Percentiles rank a stretch among this genome's conserved stretches.
These are phyloP conservation scores for Propithecus perrieri DNA, from an alignment of 2,797 vertebrate species.

Conservation along the genomic window DNA sequence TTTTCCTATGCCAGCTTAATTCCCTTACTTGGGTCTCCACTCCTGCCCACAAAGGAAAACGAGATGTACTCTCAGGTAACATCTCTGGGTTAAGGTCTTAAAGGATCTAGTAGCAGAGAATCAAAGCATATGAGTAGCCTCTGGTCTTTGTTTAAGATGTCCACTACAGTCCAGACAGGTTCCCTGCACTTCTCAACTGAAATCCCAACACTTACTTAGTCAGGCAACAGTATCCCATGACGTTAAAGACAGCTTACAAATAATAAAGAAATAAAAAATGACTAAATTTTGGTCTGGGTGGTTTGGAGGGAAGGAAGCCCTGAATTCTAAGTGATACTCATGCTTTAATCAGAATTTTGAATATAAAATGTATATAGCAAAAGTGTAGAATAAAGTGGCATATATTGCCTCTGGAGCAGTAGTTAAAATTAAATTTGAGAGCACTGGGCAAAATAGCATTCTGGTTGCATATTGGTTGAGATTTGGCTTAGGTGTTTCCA, in stretches of 20 bases:
- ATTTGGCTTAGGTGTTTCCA: neutral
- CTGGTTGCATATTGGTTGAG: neutral
- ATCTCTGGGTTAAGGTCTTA: neutral
- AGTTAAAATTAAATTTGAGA: neutral
- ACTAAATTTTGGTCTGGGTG: neutral
- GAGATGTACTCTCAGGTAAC: neutral
- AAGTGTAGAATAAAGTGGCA: neutral
- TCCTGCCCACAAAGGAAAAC: neutral
- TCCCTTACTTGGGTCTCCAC: neutral
- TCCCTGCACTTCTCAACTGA: neutral
- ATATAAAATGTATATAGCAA: neutral
- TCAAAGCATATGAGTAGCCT: neutral
- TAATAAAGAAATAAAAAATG: neutral
- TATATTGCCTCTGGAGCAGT: neutral
- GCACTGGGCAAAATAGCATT: neutral
- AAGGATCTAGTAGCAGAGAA: neutral
- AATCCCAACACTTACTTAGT: neutral
- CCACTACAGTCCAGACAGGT: neutral
- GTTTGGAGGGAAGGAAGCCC: neutral
- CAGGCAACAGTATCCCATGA: neutral
- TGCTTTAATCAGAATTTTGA: constrained; percentile 20
- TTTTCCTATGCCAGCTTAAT: neutral
- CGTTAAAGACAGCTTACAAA: neutral
- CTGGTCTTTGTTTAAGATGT: neutral
- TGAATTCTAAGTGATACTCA: neutral